A percentile compares a stretch with the other conserved stretches of the same genome.
Conservation (phyloP, 1,140 invertebrate species). For the Ephestia elutella region DNA sequence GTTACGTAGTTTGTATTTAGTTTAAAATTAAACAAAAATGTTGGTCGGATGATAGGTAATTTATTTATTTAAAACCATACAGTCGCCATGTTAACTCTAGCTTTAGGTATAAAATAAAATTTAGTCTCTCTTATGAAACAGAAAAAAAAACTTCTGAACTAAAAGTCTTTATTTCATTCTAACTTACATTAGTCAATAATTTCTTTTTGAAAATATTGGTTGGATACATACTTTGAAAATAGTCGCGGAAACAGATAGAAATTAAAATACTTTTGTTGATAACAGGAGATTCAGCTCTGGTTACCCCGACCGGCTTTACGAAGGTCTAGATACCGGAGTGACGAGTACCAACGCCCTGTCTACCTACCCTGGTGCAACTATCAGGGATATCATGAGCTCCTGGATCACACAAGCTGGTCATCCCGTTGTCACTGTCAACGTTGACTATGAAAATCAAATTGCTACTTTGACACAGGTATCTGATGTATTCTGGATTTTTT, state of each 20-base stretch:
- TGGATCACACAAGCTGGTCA: slow-evolving; percentile 83
- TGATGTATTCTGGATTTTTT: background rate
- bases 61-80: too few species aligned
- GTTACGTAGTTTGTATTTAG: too few species aligned
- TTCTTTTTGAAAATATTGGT: too few species aligned
- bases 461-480: slow-evolving; percentile 70
- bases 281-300: slow-evolving; percentile 74
- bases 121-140: too few species aligned
- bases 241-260: background rate
- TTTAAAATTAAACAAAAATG: too few species aligned
- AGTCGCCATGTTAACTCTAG: too few species aligned
- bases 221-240: too few species aligned
- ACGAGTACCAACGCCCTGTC: slow-evolving; percentile 36
- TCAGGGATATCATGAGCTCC: slow-evolving; percentile 76
- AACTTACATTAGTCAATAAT: too few species aligned
- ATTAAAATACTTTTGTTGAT: background rate
- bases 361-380: slow-evolving; percentile 31
- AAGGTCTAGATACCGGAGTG: slow-evolving; percentile 72
- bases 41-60: too few species aligned
- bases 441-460: slow-evolving; percentile 53
- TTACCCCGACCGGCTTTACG: slow-evolving; percentile 78
- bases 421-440: slow-evolving; percentile 77
- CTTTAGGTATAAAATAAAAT: too few species aligned
- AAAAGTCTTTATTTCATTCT: too few species aligned
- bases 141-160: too few species aligned